Percentiles rank a stretch among this genome's conserved stretches.
phyloP scores from a whole-genome alignment of 2,888 invertebrate species.

The Terebella lapidaria region DNA sequence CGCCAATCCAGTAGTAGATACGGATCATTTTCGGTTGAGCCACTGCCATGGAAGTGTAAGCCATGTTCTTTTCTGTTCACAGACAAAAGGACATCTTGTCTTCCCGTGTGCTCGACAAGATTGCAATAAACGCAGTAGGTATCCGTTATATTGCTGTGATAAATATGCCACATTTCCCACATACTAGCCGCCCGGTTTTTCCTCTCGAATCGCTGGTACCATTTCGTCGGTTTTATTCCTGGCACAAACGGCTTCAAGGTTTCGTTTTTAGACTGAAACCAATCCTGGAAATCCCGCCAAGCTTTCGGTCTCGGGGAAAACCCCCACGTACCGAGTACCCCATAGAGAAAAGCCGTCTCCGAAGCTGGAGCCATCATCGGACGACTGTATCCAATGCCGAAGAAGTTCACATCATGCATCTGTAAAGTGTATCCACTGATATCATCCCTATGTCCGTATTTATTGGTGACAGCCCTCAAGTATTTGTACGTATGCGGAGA shows the following conservation, averaged over 20 bases:
- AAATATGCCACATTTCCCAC: conserved; percentile 27
- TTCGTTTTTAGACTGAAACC: not conserved
- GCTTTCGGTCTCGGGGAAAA: conserved; percentile 6
- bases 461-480: conserved; percentile 31
- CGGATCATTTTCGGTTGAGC: not conserved
- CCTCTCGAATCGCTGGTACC: conserved; percentile 18
- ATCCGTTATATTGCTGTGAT: conserved; percentile 13
- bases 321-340: conserved; percentile 14
- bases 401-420: not conserved
- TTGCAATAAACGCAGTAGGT: conserved; percentile 16
- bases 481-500: conserved; percentile 35
- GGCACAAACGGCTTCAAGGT: conserved; percentile 19
- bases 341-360: conserved; percentile 15
- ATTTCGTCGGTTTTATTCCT: conserved; percentile 15
- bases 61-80: conserved; percentile 8
- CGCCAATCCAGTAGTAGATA: not conserved
- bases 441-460: conserved; percentile 26
- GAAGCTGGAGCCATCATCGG: conserved; percentile 1
- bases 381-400: not conserved
- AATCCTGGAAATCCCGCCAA: conserved; percentile 13
- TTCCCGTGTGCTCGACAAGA: not conserved
- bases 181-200: conserved; percentile 7
- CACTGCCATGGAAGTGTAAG: conserved; percentile 4
- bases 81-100: not conserved
- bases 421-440: conserved; percentile 26